Conservation (phyloP, 2,797 vertebrate genomes). For the Carapus acus region DNA sequence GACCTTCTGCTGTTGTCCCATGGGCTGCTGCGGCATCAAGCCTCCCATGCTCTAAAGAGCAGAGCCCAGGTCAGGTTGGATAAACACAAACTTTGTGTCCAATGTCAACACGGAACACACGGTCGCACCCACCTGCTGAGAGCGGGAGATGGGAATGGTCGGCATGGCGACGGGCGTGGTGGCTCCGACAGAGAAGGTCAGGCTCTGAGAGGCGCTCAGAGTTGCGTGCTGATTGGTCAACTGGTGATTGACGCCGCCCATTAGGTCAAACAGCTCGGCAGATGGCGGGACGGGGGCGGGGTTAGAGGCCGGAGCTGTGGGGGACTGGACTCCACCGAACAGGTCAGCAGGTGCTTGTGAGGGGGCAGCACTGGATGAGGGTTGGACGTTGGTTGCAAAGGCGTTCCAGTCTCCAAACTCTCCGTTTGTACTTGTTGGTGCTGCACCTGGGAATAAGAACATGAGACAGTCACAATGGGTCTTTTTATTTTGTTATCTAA, state of each 20-base stretch:
- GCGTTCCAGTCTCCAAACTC: conserved; percentile 97
- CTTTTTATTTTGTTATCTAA: neutral
- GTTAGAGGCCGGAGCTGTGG: conserved; percentile 42
- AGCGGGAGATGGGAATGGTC: conserved; percentile 59
- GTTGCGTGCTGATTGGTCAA: conserved; percentile 69
- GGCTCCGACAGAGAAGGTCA: conserved; percentile 89
- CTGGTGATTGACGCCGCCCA: conserved; percentile 75
- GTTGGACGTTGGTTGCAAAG: conserved; percentile 76
- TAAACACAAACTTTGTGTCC: too few relatives aligned
- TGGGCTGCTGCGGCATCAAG: conserved; percentile 63
- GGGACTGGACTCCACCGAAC: conserved; percentile 69
- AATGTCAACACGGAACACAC: too few relatives aligned
- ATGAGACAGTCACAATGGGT: too few relatives aligned
- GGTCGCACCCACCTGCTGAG: conserved; percentile 62
- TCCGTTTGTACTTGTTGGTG: conserved; percentile 81
- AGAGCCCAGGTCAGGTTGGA: neutral
- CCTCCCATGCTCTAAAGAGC: conserved; percentile 77
- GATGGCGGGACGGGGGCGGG: conserved; percentile 72
- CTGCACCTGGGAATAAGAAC: conserved; percentile 65
- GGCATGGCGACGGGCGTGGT: conserved; percentile 52
- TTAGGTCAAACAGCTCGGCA: conserved; percentile 88
- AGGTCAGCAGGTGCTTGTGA: conserved; percentile 68
- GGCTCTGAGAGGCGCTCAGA: conserved; percentile 88
- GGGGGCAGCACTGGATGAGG: conserved; percentile 59
- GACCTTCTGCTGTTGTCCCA: conserved; percentile 80